Evolutionary conservation across 2,888 invertebrate genomes (phyloP), one percentile per base, ranked within the genome.

Genomic region (Embidobia sp.): DNA sequence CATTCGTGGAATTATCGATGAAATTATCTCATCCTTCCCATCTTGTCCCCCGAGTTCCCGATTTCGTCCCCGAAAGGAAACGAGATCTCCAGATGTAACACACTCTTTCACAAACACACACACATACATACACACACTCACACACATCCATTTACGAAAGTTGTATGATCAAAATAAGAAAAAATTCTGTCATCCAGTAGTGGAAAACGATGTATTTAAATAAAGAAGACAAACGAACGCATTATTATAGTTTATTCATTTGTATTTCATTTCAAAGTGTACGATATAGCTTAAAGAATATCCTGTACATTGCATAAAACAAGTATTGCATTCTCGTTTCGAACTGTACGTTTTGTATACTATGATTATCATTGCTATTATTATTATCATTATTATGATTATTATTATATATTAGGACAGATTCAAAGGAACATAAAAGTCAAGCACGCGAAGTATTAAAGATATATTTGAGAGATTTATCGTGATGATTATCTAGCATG

Each of bases 281-380:
- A 89, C 85, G 83, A 89, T 85, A 86, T 88, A 88, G 87, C 88
- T 85, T 86, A 84, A 88, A 89, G 85, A 88, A 81, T 88, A 88
- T 87, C 85, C 87, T 89, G 89, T 89, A 89, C 88, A 89, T 89
- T 89, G 86, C 88, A 88, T 88, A 86, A 86, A 57, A 64, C 8
- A 55, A 86, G 85, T 85, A 84, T 80, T 87, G 85, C 88, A 87
- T 87, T 87, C 87, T 89, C 88, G 87, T 88, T 89, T 88, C 85
- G 84, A 87, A 88, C 85, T 88, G 87, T 89, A 88, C 87, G 87
- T 88, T 89, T 63, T 86, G 88, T 85, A 83, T 86, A 88, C 88
- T 85, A 8, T 13, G 1, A 37, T 13, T 37, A 37, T 10, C 22
- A 10, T 42, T 22, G 22, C 22, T 22, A 40, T 40, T 85, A 84